Conservation (phyloP, 2,113 vertebrate genomes). For the Colaptes auratus region DNA sequence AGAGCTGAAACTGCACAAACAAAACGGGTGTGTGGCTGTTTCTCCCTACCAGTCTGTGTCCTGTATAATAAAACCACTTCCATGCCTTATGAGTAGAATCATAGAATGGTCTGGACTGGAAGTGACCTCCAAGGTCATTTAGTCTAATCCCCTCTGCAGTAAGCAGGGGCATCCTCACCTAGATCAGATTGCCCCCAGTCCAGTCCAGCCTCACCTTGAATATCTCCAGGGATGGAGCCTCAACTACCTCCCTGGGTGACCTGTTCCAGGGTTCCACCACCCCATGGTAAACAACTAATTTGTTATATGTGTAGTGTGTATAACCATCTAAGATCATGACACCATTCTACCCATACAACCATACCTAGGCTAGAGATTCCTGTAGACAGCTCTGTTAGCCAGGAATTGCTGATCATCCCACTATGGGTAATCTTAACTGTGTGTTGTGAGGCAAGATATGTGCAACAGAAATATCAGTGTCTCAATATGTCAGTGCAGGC, state of each 20-base stretch:
- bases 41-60: not conserved
- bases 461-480: not conserved
- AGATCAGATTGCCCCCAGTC: no score
- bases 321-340: not conserved
- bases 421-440: not conserved
- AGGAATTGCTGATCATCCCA: not conserved
- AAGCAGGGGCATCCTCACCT: no score
- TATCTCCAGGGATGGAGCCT: no score
- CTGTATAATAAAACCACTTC: not conserved
- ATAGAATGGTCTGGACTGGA: no score
- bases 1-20: not conserved
- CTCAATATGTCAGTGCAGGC: not conserved
- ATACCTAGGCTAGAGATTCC: not conserved
- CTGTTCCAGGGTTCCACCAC: no score
- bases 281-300: not conserved
- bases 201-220: no score
- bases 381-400: not conserved
- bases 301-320: not conserved
- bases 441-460: not conserved
- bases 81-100: not conserved
- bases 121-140: no score
- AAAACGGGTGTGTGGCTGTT: not conserved
- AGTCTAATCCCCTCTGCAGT: no score
- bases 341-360: not conserved
- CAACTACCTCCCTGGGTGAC: no score